Base-by-base conservation (phyloP, 2,797 vertebrate species). In the Amniataba percoides region DNA sequence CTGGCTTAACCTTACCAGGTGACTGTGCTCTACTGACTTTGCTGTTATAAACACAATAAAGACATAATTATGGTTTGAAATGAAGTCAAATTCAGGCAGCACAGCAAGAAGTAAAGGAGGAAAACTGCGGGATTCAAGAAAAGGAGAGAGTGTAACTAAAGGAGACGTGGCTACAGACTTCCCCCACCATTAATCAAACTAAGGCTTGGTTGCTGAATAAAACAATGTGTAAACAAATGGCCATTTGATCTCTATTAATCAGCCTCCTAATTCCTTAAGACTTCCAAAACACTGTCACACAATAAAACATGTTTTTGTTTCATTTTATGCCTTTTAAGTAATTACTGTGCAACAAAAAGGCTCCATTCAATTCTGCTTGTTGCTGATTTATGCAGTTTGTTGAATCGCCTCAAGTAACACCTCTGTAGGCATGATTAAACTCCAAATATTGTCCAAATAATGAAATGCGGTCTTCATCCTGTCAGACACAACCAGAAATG, bases 41-140 rank as follows among this genome's bases (percentile, higher is more conserved):
- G 55, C 69, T 74, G 56, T 71, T 61, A 63, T 61, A 63, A 80
- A 64, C 52, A 21, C 43, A 55, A n/a, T n/a, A n/a, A n/a, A 71
- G 46, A 75, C 18, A 34, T 78, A 70, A 86, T 84, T 78, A 78
- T 42, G 43, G 60, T 61, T 76, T 71, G 64, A 74, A 81, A 86
- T 58, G 40, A 64, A 43, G 3, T 48, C 25, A 64, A 74, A 67
- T 61, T 77, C 45, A 46, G 57, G 66, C 40, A 42, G 40, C 65
- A 78, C 49, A 78, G 69, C 59, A 52, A 82, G 48, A 68, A 40
- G 23, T 75, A 49, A 69, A 62, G 60, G 27, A 65, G 25, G 39
- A 31, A 52, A 57, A 64, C 64, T 56, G 52, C 59, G 48, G 64
- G 70, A 43, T 62, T 72, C 15, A 34, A 23, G 19, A 64, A 39